phyloP scores from a whole-genome alignment of 2,113 vertebrate species.

The Oreotrochilus melanogaster region DNA sequence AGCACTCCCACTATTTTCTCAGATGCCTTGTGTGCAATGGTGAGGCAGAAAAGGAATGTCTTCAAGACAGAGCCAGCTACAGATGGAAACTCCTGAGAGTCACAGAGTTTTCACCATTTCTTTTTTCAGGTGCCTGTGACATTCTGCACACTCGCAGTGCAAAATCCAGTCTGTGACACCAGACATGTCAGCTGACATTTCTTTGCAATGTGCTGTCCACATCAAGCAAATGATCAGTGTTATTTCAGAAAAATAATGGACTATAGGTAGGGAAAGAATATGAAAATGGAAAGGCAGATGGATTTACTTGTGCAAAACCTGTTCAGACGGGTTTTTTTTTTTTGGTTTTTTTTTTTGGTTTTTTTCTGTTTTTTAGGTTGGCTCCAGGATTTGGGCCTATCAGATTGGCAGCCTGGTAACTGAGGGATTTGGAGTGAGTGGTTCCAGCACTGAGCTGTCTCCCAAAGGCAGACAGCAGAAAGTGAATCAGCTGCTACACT shows the following conservation, averaged over 20 bases:
- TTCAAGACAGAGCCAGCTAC: background rate
- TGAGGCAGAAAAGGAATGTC: background rate
- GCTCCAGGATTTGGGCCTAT: background rate
- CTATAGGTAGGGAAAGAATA: background rate
- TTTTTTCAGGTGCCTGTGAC: background rate
- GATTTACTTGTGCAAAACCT: slow-evolving; percentile 24
- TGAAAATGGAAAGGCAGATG: background rate
- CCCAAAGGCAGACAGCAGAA: slow-evolving; percentile 16
- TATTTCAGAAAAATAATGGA: slow-evolving; percentile 12
- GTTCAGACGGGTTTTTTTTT: background rate
- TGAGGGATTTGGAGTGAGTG: background rate
- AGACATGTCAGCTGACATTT: background rate
- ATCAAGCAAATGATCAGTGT: background rate
- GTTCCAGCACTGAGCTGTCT: background rate
- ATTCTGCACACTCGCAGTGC: background rate
- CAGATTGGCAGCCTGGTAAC: background rate
- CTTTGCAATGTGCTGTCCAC: background rate
- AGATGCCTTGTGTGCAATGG: background rate
- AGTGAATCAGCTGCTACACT: background rate
- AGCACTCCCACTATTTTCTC: background rate
- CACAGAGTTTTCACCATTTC: background rate
- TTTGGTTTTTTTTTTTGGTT: background rate
- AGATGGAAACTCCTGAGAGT: background rate
- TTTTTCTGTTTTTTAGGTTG: background rate
- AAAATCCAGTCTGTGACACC: background rate